Evolutionary conservation across 2,888 invertebrate species (phyloP).

Genomic region (Nebria brevicollis): DNA sequence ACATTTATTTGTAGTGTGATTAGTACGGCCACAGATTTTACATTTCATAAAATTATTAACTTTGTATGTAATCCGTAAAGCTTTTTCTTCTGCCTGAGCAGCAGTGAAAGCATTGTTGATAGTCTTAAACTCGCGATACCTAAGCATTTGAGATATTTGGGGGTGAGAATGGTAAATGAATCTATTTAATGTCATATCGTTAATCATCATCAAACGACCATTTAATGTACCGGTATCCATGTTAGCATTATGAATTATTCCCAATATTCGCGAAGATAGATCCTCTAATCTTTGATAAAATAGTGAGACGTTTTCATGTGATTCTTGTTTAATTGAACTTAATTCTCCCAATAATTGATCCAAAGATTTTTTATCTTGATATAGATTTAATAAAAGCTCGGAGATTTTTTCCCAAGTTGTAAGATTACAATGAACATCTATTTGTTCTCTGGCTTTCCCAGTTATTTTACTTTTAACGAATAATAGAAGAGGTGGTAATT

Average conservation of each 20-base stretch:
- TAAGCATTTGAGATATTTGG: constrained; percentile 47
- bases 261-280: constrained; percentile 38
- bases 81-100: constrained; percentile 40
- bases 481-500: constrained; percentile 19
- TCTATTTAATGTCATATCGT: constrained; percentile 45
- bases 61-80: constrained; percentile 4
- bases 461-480: constrained; percentile 46
- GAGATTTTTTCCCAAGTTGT: constrained; percentile 46
- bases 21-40: constrained; percentile 7
- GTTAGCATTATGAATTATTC: constrained; percentile 29
- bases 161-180: constrained; percentile 47
- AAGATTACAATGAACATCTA: constrained; percentile 46
- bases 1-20: constrained; percentile 43
- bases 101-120: constrained; percentile 47
- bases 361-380: constrained; percentile 46
- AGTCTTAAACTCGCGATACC: constrained; percentile 46
- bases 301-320: constrained; percentile 43
- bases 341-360: constrained; percentile 46
- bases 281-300: constrained; percentile 48
- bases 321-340: constrained; percentile 43
- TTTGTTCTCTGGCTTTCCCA: constrained; percentile 47
- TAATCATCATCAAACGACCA: constrained; percentile 44
- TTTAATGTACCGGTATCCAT: constrained; percentile 22
- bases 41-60: constrained; percentile 1
- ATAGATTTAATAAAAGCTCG: constrained; percentile 41